Base-by-base conservation (phyloP, 2,888 invertebrate species). In the Caenorhabditis afra region DNA sequence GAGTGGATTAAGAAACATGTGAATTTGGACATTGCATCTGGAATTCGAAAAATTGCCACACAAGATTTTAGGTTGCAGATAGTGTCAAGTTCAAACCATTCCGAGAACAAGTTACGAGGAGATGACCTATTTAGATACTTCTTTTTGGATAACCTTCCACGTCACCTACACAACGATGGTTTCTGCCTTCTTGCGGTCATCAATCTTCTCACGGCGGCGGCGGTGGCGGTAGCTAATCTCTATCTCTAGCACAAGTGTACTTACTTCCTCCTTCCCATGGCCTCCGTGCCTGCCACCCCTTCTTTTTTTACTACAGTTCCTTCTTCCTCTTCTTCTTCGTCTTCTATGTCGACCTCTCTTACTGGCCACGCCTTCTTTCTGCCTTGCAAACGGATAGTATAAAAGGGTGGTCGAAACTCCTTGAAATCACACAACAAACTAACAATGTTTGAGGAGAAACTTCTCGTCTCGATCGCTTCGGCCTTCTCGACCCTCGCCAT, bases 381-480 rank as follows among this genome's bases (percentile, higher is more conserved):
- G 7, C 7, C 14, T 50, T 57, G 35, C 58, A 50, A 59, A 35
- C 18, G 44, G 55, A 39, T 29, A 44, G 58, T 75, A 75, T 75
- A 75, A 66, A 75, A 67, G 58, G 23, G 22, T 29, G 12, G 16
- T 23, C 8, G 4, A 23, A 20, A 55, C 45, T 10, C 23, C 22
- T 39, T 11, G n/a, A 10, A 49, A 57, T 41, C 44, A 45, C 62
- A 64, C 59, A 57, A 45, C 62, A 58, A 75, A 62, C 70, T 62
- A 37, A 76, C 45, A 58, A 83, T 83, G 83, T 81, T 80, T 78
- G 83, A 83, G 77, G 85, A 85, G 84, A 85, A 85, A 73, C 74
- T 85, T 59, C 74, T 85, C 45, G 84, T 84, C 18, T 84, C 81
- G 35, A 71, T 81, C 64, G 85, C 85, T 35, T 79, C 83, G 58